Evolutionary conservation across 2,888 invertebrate genomes (phyloP), one percentile per base, ranked within the genome.

Genomic region (Tipula vernalis): DNA sequence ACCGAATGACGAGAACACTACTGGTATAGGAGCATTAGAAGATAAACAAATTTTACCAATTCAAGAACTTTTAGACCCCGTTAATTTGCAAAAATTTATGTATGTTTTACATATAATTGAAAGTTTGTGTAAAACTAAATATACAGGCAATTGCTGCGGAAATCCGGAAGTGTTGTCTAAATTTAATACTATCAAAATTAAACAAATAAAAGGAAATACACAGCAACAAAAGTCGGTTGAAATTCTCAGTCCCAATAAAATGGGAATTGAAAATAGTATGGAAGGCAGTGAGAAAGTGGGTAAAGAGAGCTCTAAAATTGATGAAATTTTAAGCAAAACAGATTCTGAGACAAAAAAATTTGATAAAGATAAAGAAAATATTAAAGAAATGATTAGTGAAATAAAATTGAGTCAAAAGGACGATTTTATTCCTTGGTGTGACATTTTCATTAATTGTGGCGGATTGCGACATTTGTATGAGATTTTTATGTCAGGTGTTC

Each of bases 91-190:
- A 91, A 98, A 98, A 90, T 94, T 98, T 86, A 98, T 98, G 97
- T 98, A 98, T 90, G 97, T 97, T 0, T 91, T 98, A 87, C 98
- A 98, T 91, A 98, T 98, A 88, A 96, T 98, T 0, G 97, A 97
- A 90, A 95, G 95, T 51, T 91, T 96, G 36, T 93, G 93, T 88
- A 88, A 91, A 0, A 87, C 91, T 3, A 90, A 90, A 87, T 90
- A 90, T 87, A 89, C 89, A 89, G 89, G 89, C 39, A 88, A 88
- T 47, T 87, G 10, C 87, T 88, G 3, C 88, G 88, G 36, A 87
- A 89, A 84, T 87, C 57, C 18, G 87, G 88, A 85, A 87, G 88
- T 13, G 90, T 89, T 88, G 89, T 89, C 36, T 89, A 88, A 86
- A 87, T 89, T 36, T 90, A 90, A 86, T 89, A 89, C 87, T 89